Percentiles rank a stretch among this genome's conserved stretches.
Conservation (phyloP, 2,888 invertebrate genomes). For the Colletes collaris region DNA sequence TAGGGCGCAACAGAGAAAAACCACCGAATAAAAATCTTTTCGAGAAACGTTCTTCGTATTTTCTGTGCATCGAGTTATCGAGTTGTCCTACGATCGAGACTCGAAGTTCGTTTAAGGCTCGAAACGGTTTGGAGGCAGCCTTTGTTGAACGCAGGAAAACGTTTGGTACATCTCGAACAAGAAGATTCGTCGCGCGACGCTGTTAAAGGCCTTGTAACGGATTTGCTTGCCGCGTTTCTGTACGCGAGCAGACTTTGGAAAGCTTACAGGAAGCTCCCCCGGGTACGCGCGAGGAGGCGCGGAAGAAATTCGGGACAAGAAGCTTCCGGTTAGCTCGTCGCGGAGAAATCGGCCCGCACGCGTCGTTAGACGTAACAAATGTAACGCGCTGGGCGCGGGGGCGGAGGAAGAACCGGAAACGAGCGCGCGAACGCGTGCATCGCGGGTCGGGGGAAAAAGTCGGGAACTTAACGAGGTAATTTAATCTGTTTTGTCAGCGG, state of each 20-base stretch:
- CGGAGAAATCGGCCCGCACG: constrained; percentile 18
- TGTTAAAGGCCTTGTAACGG: too few relatives aligned
- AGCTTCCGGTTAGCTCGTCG: constrained; percentile 9
- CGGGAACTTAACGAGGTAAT: constrained; percentile 62
- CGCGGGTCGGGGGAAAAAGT: constrained; percentile 38
- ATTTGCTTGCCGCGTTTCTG: too few relatives aligned
- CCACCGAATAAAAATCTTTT: too few relatives aligned
- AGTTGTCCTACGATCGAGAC: too few relatives aligned
- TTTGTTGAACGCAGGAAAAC: too few relatives aligned
- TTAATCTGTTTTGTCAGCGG: constrained; percentile 63
- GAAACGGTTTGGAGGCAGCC: too few relatives aligned
- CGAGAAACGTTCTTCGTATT: too few relatives aligned
- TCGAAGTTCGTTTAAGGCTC: too few relatives aligned
- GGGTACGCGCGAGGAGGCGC: not conserved
- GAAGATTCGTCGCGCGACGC: too few relatives aligned
- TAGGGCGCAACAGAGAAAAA: too few relatives aligned
- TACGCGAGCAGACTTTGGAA: not conserved
- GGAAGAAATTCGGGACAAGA: not conserved
- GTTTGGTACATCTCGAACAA: too few relatives aligned
- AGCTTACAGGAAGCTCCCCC: not conserved
- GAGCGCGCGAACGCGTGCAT: constrained; percentile 38
- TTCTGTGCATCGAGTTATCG: too few relatives aligned
- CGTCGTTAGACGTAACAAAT: constrained; percentile 48
- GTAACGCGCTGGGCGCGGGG: constrained; percentile 26
- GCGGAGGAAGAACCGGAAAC: constrained; percentile 32